Conservation (phyloP, 2,797 vertebrate species). For the Danio kyathit region DNA sequence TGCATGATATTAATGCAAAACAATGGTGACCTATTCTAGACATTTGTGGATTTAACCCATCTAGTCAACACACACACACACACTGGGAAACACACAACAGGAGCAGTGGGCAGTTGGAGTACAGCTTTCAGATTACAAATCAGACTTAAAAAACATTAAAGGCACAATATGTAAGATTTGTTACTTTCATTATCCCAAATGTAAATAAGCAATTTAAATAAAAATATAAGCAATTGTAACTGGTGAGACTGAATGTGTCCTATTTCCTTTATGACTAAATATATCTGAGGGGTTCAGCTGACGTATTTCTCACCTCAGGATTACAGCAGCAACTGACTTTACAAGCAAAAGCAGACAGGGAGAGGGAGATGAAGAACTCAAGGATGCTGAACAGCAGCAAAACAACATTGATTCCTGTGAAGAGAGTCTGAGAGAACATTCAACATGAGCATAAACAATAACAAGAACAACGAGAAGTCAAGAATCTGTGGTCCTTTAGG, state of each 20-base stretch:
- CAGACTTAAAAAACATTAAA: too few species aligned
- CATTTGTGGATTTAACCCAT: background rate
- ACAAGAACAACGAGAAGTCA: background rate
- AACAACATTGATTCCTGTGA: background rate
- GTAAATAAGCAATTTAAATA: background rate
- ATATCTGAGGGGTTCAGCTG: background rate
- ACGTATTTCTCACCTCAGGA: background rate
- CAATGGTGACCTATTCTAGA: background rate
- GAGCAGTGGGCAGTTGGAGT: too few species aligned
- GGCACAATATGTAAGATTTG: too few species aligned
- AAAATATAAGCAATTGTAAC: too few species aligned
- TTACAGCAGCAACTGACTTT: background rate
- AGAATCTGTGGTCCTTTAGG: background rate
- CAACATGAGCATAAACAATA: background rate
- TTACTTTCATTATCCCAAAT: background rate
- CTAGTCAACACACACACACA: background rate
- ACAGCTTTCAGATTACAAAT: too few species aligned
- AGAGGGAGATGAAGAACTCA: background rate
- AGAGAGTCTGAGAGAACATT: background rate
- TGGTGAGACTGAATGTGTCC: background rate
- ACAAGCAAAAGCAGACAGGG: constrained; percentile 19
- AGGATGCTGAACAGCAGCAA: background rate
- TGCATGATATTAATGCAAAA: background rate
- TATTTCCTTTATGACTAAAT: background rate
- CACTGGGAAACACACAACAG: too few species aligned